These are phyloP conservation scores for Lordiphosa mommai DNA, from an alignment of 1,140 invertebrate genomes.

Conservation along the genomic window DNA sequence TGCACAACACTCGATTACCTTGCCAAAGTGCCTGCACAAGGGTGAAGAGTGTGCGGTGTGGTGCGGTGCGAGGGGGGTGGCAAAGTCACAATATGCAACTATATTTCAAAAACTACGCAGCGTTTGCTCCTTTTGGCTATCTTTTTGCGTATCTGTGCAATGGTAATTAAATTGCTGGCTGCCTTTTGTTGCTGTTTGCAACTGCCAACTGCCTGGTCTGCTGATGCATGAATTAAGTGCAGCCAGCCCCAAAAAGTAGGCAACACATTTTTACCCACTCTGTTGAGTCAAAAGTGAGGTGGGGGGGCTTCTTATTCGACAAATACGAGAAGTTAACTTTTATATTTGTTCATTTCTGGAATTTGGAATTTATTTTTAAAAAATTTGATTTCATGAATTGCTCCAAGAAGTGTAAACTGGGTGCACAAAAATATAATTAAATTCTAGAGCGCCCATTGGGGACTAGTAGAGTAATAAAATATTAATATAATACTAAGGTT, in stretches of 20 bases:
- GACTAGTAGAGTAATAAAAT: no score
- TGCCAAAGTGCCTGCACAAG: no score
- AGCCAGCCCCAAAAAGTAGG: conserved; percentile 47
- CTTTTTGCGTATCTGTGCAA: conserved; percentile 35
- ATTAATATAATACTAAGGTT: no score
- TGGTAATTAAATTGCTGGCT: conserved; percentile 71
- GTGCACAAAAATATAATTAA: no score
- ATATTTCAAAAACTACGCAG: conserved; percentile 27
- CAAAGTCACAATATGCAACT: conserved; percentile 20
- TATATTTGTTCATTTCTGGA: no score
- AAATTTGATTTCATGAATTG: no score
- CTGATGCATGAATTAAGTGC: conserved; percentile 31
- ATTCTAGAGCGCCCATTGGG: no score
- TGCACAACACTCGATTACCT: conserved; percentile 21
- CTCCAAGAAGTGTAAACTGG: no score
- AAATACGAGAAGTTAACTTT: no score
- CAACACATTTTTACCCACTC: conserved; percentile 36
- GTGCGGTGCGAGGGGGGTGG: not conserved
- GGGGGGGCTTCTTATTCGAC: no score
- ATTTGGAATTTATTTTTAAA: no score
- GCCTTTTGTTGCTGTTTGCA: conserved; percentile 32
- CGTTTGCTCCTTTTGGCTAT: conserved; percentile 16
- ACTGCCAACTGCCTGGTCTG: not conserved
- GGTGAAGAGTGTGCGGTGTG: not conserved
- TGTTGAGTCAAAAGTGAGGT: no score